Percentiles rank a stretch among this genome's conserved stretches.
phyloP scores from a whole-genome alignment of 2,888 invertebrate genomes.

The Andrena chrysosceles region DNA sequence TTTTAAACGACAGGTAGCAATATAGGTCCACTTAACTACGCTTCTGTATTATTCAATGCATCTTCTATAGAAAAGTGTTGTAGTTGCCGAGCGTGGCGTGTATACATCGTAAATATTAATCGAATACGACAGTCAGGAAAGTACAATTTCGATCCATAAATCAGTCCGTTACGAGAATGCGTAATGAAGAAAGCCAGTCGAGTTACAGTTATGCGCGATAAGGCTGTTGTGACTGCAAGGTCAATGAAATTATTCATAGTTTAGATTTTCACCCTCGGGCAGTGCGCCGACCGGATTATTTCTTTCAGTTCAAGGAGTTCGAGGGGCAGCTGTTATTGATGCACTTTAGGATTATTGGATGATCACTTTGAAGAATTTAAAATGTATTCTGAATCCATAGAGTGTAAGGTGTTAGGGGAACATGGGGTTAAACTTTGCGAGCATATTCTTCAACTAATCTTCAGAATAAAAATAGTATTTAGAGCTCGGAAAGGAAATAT shows the following conservation, averaged over 20 bases:
- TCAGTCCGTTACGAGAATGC: conserved; percentile 14
- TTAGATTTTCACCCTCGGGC: conserved; percentile 10
- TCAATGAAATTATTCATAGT: conserved; percentile 42
- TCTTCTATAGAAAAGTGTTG: too few species aligned
- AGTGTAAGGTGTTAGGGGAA: neutral
- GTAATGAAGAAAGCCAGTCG: conserved; percentile 27
- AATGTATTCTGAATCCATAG: neutral
- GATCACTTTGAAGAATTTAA: neutral
- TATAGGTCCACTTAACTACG: too few species aligned
- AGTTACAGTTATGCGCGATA: conserved; percentile 23
- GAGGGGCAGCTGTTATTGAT: neutral
- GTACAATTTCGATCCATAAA: conserved; percentile 18
- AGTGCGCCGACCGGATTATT: conserved; percentile 24
- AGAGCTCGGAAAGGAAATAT: too few species aligned
- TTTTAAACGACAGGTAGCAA: too few species aligned
- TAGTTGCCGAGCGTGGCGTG: too few species aligned
- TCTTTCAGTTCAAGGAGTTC: conserved; percentile 11
- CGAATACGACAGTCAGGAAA: neutral
- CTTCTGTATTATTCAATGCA: too few species aligned
- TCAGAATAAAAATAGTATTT: too few species aligned
- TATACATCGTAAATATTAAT: neutral
- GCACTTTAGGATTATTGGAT: neutral
- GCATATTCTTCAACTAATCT: too few species aligned
- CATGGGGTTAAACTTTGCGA: neutral
- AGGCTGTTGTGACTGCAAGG: conserved; percentile 15